A percentile compares a stretch with the other conserved stretches of the same genome.
phyloP scores from a whole-genome alignment of 92 coral and sea anemone species.

The Blastomussa wellsi region DNA sequence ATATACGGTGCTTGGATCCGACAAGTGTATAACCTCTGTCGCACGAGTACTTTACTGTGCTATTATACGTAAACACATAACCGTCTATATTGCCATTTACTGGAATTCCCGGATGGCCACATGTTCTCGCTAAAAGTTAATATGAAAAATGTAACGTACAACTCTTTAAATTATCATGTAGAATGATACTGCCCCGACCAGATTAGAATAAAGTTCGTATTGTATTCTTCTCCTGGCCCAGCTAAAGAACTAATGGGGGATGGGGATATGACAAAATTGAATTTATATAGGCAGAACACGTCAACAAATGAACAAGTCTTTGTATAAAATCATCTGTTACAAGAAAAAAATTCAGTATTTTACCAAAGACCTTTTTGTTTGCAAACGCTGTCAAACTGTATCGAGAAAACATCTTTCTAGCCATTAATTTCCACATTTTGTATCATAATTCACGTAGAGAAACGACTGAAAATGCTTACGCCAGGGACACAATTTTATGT shows the following conservation, averaged over 20 bases:
- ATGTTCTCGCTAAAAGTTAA: slow-evolving; percentile 48
- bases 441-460: neutral
- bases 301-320: too few species aligned
- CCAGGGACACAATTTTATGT: neutral
- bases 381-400: too few species aligned
- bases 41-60: slow-evolving; percentile 56
- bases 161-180: neutral
- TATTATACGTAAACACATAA: slow-evolving; percentile 36
- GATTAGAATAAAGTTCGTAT: too few species aligned
- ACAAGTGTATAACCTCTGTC: slow-evolving; percentile 49
- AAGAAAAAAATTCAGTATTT: too few species aligned
- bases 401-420: neutral
- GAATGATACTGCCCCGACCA: neutral
- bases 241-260: too few species aligned
- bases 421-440: neutral
- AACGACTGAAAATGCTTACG: neutral
- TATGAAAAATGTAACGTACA: neutral
- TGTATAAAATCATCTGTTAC: too few species aligned
- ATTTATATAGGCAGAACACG: too few species aligned
- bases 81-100: slow-evolving; percentile 49
- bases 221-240: too few species aligned
- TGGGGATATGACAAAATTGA: too few species aligned
- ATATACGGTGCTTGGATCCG: slow-evolving; percentile 52
- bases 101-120: slow-evolving; percentile 68
- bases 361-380: too few species aligned